A percentile compares a stretch with the other conserved stretches of the same genome.
Evolutionary conservation across 2,113 vertebrate species (phyloP).

Genomic region (Romanogobio albipinnatus): DNA sequence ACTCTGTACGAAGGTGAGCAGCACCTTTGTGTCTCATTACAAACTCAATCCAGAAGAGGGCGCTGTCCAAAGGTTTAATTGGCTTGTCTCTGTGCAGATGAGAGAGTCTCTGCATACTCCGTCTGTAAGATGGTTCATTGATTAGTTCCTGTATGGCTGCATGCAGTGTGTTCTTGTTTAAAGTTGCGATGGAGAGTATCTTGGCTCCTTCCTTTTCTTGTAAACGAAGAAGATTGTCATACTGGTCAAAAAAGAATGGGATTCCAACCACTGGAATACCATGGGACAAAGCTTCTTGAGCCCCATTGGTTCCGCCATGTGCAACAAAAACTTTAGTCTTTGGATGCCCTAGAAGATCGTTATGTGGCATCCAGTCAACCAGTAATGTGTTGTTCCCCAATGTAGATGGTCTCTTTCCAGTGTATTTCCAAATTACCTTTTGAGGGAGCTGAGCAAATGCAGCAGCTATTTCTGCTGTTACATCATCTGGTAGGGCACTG

Average conservation of each 20-base stretch:
- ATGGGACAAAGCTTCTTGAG: conserved; percentile 37
- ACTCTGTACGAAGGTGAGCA: conserved; percentile 26
- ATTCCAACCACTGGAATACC: conserved; percentile 41
- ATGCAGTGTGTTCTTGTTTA: neutral
- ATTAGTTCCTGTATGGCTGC: conserved; percentile 1
- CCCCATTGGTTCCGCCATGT: conserved; percentile 29
- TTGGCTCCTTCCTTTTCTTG: conserved; percentile 11
- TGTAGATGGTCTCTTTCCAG: conserved; percentile 22
- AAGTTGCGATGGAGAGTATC: neutral
- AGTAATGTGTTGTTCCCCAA: conserved; percentile 40
- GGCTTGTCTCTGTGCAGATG: conserved; percentile 24
- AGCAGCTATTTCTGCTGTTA: conserved; percentile 31
- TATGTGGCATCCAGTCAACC: conserved; percentile 41
- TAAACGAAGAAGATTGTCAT: conserved; percentile 16
- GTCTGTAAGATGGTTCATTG: conserved; percentile 1
- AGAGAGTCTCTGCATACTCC: conserved; percentile 24
- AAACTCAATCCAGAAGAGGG: conserved; percentile 48
- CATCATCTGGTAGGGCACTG: neutral
- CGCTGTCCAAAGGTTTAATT: conserved; percentile 23
- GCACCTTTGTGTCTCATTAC: conserved; percentile 44
- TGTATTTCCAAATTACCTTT: conserved; percentile 39
- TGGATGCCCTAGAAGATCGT: conserved; percentile 29
- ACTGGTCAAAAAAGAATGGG: conserved; percentile 33
- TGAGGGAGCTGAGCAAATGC: conserved; percentile 35
- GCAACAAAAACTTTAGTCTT: conserved; percentile 20